Evolutionary conservation across 2,113 vertebrate species (phyloP).

Genomic region (Engraulis encrasicolus): DNA sequence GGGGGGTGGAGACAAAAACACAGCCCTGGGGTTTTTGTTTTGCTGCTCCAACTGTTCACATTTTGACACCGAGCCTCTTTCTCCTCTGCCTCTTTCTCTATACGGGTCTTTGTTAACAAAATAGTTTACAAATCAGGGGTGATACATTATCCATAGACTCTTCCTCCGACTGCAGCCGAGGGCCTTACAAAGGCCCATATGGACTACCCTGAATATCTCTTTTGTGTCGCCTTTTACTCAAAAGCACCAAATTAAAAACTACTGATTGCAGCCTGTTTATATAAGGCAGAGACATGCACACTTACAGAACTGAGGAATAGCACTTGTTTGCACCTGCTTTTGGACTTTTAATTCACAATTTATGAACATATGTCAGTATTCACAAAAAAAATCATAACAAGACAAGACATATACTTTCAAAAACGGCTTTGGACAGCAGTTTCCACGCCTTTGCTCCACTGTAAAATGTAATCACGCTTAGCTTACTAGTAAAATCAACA

Average conservation of each 20-base stretch:
- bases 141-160: slow-evolving; percentile 56
- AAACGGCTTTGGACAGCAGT: neutral
- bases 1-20: slow-evolving; percentile 72
- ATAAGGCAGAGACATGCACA: neutral
- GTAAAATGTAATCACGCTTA: neutral
- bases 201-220: slow-evolving; percentile 44
- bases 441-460: neutral
- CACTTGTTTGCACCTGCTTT: neutral
- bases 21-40: slow-evolving; percentile 62
- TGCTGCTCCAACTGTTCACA: slow-evolving; percentile 92
- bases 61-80: slow-evolving; percentile 72
- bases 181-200: slow-evolving; percentile 52
- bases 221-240: slow-evolving; percentile 30
- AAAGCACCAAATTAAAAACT: neutral
- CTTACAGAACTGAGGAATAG: neutral
- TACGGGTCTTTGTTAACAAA: slow-evolving; percentile 88
- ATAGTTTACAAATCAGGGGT: slow-evolving; percentile 85
- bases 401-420: neutral
- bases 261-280: neutral
- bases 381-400: neutral
- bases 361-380: neutral
- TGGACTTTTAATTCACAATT: neutral
- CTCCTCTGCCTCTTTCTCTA: slow-evolving; percentile 62
- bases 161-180: slow-evolving; percentile 50
- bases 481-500: neutral